Conservation (phyloP, 2,797 vertebrate genomes). For the Channallabes apus region DNA sequence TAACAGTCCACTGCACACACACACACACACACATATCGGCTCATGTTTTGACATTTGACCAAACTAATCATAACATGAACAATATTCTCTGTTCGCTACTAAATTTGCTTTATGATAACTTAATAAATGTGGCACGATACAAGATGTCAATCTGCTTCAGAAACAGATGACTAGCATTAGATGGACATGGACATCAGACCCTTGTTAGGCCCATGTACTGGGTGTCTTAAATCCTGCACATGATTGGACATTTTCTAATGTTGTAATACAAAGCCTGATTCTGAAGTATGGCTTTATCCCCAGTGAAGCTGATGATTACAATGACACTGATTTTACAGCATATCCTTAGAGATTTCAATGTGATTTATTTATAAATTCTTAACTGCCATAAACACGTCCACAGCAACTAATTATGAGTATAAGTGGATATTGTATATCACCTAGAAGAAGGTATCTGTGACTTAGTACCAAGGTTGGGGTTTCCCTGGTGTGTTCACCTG, state of each 20-base stretch:
- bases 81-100: slow-evolving; percentile 58
- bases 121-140: slow-evolving; percentile 31
- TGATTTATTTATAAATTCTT: no score
- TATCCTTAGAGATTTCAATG: neutral
- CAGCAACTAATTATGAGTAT: neutral
- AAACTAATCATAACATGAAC: slow-evolving; percentile 57
- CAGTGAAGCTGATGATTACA: neutral
- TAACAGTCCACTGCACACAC: slow-evolving; percentile 67
- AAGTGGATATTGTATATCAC: no score
- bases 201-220: neutral
- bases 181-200: neutral
- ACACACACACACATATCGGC: slow-evolving; percentile 42
- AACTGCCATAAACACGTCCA: neutral
- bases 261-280: neutral
- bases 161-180: neutral
- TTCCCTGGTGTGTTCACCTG: no score
- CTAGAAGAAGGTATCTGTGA: no score
- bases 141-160: neutral
- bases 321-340: neutral
- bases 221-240: neutral
- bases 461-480: no score
- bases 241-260: neutral
- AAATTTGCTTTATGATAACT: slow-evolving; percentile 58
- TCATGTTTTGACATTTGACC: slow-evolving; percentile 60
- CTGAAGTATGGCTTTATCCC: neutral